Evolutionary conservation across 2,888 invertebrate species (phyloP).

Genomic region (Microplitis deprimator): DNA sequence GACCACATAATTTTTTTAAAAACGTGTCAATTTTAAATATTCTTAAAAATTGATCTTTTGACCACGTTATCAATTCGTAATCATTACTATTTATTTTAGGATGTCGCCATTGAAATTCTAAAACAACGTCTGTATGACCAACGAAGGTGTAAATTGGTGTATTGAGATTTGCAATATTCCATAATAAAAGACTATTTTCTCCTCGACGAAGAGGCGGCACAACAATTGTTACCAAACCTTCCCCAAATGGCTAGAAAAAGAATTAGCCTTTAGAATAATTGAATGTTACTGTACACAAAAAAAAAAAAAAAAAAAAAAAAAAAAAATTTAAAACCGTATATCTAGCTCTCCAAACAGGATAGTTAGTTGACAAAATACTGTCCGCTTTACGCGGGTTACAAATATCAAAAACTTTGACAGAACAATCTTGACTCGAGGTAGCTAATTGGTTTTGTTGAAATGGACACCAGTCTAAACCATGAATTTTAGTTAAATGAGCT

Average conservation of each 20-base stretch:
- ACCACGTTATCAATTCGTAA: constrained; percentile 94
- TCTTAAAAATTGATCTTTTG: constrained; percentile 91
- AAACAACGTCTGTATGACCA: constrained; percentile 94
- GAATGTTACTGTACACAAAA: neutral
- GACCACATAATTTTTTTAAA: constrained; percentile 85
- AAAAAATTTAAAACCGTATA: constrained; percentile 76
- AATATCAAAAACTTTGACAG: constrained; percentile 95
- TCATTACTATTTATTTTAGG: constrained; percentile 77
- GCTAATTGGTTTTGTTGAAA: constrained; percentile 87
- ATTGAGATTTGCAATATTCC: constrained; percentile 82
- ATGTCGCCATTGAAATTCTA: constrained; percentile 95
- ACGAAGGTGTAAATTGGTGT: constrained; percentile 90
- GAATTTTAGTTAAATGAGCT: constrained; percentile 89
- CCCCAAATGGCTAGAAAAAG: constrained; percentile 84
- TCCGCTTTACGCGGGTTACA: constrained; percentile 88
- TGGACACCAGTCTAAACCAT: constrained; percentile 95
- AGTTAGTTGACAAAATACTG: constrained; percentile 86
- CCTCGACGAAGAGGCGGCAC: constrained; percentile 92
- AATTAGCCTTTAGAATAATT: constrained; percentile 28
- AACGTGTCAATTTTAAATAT: constrained; percentile 92
- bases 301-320: neutral
- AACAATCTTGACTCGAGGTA: constrained; percentile 95
- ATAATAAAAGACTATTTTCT: constrained; percentile 85
- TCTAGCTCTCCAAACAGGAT: constrained; percentile 93
- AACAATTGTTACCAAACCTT: constrained; percentile 91